phyloP scores from a whole-genome alignment of 23 tunicate species.

The Oikopleura albicans region DNA sequence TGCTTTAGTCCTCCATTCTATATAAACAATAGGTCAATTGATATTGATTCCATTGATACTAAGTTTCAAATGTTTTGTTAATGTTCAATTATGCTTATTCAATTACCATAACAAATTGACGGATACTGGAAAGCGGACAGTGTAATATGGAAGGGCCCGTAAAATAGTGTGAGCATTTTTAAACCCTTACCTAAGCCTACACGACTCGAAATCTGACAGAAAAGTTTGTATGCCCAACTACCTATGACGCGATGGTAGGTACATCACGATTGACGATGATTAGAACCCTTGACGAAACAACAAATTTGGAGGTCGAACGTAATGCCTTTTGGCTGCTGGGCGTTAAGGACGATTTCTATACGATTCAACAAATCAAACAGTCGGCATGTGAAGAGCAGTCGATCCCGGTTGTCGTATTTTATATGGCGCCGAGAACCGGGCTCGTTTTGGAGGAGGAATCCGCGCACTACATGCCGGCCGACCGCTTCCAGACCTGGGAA shows the following conservation, averaged over 20 bases:
- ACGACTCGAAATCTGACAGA: constrained; percentile 86
- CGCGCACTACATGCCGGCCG: constrained; percentile 82
- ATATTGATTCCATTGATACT: no score
- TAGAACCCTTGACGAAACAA: constrained; percentile 32
- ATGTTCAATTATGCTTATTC: no score
- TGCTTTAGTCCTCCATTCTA: no score
- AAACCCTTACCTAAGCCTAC: no score
- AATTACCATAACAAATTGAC: no score
- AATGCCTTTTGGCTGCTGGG: constrained; percentile 90
- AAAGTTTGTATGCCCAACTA: constrained; percentile 59
- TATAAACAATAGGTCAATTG: no score
- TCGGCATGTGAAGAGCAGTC: constrained; percentile 63
- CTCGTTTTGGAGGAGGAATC: constrained; percentile 53
- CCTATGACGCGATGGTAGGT: constrained; percentile 42
- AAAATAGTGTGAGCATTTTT: no score
- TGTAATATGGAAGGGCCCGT: no score
- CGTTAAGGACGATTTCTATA: constrained; percentile 79
- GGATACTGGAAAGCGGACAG: no score
- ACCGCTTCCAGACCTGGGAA: constrained; percentile 55
- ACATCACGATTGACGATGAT: constrained; percentile 37
- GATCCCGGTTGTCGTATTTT: constrained; percentile 62
- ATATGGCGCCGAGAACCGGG: constrained; percentile 57
- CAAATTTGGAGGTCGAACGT: constrained; percentile 38
- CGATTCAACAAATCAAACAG: constrained; percentile 63
- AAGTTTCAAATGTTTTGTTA: no score